Evolutionary conservation across 2,797 vertebrate genomes (phyloP).

Genomic region (Ctenosaura bakeri): DNA sequence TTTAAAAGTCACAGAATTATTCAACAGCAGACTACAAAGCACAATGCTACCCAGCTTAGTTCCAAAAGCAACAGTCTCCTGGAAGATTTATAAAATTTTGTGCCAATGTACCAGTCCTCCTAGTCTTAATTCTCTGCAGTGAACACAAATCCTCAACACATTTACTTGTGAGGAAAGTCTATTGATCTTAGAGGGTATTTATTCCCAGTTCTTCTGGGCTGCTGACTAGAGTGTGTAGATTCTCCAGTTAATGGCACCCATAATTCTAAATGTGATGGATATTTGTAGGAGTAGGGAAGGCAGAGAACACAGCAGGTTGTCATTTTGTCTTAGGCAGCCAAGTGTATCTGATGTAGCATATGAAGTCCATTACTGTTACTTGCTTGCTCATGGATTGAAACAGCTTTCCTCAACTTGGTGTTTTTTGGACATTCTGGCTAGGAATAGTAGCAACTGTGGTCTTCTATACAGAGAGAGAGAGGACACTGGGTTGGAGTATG

Average conservation of each 20-base stretch:
- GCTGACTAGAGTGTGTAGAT: not conserved
- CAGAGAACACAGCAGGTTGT: not conserved
- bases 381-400: not conserved
- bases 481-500: not conserved
- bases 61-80: constrained; percentile 31
- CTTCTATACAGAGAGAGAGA: not conserved
- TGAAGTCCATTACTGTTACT: not conserved
- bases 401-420: not conserved
- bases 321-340: not conserved
- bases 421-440: not conserved
- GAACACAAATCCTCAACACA: constrained; percentile 12
- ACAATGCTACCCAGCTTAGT: constrained; percentile 25
- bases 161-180: constrained; percentile 4
- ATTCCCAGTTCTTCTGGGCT: not conserved
- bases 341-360: too few relatives aligned
- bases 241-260: not conserved
- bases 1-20: constrained; percentile 44
- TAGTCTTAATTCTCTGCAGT: constrained; percentile 35
- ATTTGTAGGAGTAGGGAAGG: too few relatives aligned
- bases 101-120: constrained; percentile 37
- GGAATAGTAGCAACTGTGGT: not conserved
- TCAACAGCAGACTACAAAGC: constrained; percentile 36
- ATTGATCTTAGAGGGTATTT: not conserved
- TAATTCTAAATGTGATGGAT: not conserved
- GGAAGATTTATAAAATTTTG: constrained; percentile 50